Base-by-base conservation (phyloP, 2,888 invertebrate genomes). In the Octodonta nipae region DNA sequence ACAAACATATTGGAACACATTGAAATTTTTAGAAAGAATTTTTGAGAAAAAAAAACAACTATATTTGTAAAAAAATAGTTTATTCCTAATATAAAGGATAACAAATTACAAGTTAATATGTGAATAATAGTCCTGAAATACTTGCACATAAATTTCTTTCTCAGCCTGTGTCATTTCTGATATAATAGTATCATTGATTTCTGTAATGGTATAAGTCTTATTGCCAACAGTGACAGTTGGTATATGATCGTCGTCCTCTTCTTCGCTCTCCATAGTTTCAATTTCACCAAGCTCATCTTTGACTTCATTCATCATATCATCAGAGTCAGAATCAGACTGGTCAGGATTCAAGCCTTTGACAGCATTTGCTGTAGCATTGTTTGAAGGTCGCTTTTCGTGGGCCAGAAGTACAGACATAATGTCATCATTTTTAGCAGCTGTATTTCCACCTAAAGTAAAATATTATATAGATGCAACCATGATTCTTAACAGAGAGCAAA, bases 51-150 rank as follows among this genome's bases (percentile, higher is more conserved):
- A 10, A 22, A 22, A 22, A 11, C 3, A 22, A 22, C n/a, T 11
- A n/a, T 22, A n/a, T 22, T 22, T 22, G 2, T 10, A 22, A 22
- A 22, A 22, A 10, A 22, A 22, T 4, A 10, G 4, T 22, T 22
- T 22, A 22, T 22, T 22, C n/a, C n/a, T 22, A 22, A 22, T 22
- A 22, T 22, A 4, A 3, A 22, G 22, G 22, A 11, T 11, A 17
- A 2, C 10, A 11, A 22, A 30, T 60, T 63, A 88, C 64, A 82
- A 84, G 53, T 79, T 83, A 70, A 87, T 82, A 59, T 87, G 82
- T 45, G 87, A 82, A 65, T 87, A 91, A 62, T 85, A 82, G 60
- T 93, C 91, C 58, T 92, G 91, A 58, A 89, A 91, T 26, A 86
- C 74, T 63, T 87, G 83, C 47, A 93, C 92, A 61, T 93, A 95